Conservation (phyloP, 2,888 invertebrate genomes). For the Acronicta psi region DNA sequence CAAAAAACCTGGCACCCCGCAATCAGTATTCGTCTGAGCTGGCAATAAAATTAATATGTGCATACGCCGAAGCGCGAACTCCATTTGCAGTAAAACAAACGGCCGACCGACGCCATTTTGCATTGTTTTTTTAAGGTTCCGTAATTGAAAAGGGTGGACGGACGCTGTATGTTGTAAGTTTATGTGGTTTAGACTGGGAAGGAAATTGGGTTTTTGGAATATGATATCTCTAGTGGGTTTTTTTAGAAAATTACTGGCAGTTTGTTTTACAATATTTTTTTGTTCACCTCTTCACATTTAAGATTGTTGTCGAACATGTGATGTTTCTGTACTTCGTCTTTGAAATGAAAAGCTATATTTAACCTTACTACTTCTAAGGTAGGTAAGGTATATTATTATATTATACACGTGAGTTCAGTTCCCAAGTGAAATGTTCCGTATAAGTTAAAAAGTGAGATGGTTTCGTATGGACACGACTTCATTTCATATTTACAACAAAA, state of each 20-base stretch:
- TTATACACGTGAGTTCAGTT: constrained; percentile 23
- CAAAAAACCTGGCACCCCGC: constrained; percentile 54
- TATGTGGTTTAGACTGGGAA: constrained; percentile 37
- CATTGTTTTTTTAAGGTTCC: constrained; percentile 69
- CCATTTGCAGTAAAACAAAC: constrained; percentile 74
- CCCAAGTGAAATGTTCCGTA: constrained; percentile 48
- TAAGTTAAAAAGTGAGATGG: background rate
- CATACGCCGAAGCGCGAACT: constrained; percentile 70
- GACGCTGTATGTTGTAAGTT: constrained; percentile 44
- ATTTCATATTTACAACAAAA: background rate
- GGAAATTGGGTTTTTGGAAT: constrained; percentile 37
- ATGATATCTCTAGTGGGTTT: background rate
- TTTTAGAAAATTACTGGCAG: background rate
- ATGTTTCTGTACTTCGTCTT: too few relatives aligned
- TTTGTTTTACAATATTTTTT: background rate
- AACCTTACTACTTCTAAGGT: too few relatives aligned
- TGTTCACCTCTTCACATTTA: too few relatives aligned
- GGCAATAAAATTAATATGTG: constrained; percentile 75
- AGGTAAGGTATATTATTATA: too few relatives aligned
- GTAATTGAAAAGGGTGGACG: constrained; percentile 54
- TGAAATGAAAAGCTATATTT: too few relatives aligned
- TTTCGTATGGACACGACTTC: background rate
- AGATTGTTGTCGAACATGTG: too few relatives aligned
- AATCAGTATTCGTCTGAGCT: constrained; percentile 58
- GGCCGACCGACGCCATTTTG: constrained; percentile 69